Evolutionary conservation across 2,113 vertebrate species (phyloP).

Genomic region (Australoheros scitulus): DNA sequence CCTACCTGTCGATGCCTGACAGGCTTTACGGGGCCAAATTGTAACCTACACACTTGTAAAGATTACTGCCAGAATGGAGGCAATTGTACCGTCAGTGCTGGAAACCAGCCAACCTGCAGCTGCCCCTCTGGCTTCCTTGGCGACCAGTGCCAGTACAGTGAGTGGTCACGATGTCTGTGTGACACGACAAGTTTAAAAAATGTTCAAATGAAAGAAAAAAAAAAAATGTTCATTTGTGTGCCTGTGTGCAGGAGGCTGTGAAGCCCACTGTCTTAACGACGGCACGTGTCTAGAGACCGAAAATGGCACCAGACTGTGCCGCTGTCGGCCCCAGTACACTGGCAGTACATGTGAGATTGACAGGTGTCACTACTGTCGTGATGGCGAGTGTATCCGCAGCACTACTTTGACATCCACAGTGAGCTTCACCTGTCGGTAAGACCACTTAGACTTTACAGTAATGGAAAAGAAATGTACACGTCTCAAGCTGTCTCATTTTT

Average conservation of each 20-base stretch:
- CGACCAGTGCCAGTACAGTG: constrained; percentile 94
- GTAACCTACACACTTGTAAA: constrained; percentile 88
- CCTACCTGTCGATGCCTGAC: constrained; percentile 93
- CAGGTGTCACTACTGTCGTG: constrained; percentile 90
- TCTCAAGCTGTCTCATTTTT: neutral
- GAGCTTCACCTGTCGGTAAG: constrained; percentile 90
- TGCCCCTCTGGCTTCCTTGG: constrained; percentile 86
- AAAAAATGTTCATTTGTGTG: constrained; percentile 10
- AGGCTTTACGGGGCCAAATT: constrained; percentile 91
- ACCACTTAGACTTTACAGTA: neutral
- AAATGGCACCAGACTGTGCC: constrained; percentile 82
- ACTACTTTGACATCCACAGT: constrained; percentile 79
- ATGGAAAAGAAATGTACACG: neutral
- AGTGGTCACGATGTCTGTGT: constrained; percentile 66
- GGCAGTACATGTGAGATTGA: constrained; percentile 86
- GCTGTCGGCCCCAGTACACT: constrained; percentile 84
- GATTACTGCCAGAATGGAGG: constrained; percentile 90
- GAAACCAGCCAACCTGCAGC: constrained; percentile 93
- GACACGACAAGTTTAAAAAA: neutral
- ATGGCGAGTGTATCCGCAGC: constrained; percentile 84
- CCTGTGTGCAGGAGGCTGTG: constrained; percentile 84
- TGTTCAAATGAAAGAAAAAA: neutral
- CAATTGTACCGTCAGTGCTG: constrained; percentile 89
- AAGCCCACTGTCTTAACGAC: constrained; percentile 84
- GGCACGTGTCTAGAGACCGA: constrained; percentile 87